phyloP scores from a whole-genome alignment of 2,888 invertebrate genomes.

The Atrina japonica region DNA sequence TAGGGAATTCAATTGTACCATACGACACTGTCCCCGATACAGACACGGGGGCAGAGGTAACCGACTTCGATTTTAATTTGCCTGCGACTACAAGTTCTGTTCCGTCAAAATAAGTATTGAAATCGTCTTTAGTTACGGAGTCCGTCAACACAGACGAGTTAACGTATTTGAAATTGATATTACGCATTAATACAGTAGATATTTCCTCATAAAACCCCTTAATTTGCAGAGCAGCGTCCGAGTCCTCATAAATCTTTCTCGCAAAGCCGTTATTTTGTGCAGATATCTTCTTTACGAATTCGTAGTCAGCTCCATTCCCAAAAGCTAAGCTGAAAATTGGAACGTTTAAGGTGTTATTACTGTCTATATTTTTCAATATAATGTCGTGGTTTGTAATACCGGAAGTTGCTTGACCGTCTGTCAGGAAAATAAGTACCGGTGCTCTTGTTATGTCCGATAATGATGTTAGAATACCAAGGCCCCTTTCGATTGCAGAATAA shows the following conservation, averaged over 20 bases:
- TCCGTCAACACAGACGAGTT: slow-evolving; percentile 64
- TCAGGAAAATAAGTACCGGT: slow-evolving; percentile 79
- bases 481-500: slow-evolving; percentile 83
- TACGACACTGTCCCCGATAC: not conserved
- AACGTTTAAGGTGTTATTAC: slow-evolving; percentile 53
- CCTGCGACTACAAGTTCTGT: slow-evolving; percentile 61
- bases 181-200: slow-evolving; percentile 86
- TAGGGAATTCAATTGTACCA: slow-evolving; percentile 24
- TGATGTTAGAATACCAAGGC: slow-evolving; percentile 81
- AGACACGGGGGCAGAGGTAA: no score
- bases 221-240: slow-evolving; percentile 87
- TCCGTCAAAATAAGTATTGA: slow-evolving; percentile 63
- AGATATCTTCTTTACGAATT: slow-evolving; percentile 74
- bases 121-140: slow-evolving; percentile 52
- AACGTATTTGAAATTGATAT: slow-evolving; percentile 85
- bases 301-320: slow-evolving; percentile 63
- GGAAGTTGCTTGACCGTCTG: slow-evolving; percentile 80
- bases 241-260: slow-evolving; percentile 87
- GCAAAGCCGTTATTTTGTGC: slow-evolving; percentile 86
- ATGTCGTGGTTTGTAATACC: slow-evolving; percentile 71
- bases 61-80: not conserved
- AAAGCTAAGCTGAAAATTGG: slow-evolving; percentile 64
- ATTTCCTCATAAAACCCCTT: slow-evolving; percentile 85
- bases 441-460: slow-evolving; percentile 47
- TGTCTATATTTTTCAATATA: slow-evolving; percentile 70